phyloP scores from a whole-genome alignment of 2,113 vertebrate genomes.

The Tringa solitaria region DNA sequence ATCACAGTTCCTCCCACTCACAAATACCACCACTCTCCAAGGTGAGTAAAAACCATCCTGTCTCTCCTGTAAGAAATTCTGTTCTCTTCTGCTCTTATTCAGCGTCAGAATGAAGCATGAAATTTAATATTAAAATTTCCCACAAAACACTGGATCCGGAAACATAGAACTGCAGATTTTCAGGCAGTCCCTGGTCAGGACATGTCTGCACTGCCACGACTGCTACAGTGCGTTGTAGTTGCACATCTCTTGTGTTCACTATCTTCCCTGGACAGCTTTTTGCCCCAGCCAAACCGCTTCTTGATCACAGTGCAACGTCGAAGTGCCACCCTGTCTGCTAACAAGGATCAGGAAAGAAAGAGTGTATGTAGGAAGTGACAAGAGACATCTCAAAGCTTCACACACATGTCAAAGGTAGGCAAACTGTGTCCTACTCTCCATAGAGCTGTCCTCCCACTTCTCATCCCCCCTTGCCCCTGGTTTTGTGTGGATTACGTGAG shows the following conservation, averaged over 20 bases:
- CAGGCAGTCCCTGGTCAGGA: not conserved
- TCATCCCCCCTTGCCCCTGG: not conserved
- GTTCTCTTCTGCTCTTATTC: not conserved
- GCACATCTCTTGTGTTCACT: not conserved
- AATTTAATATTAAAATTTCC: not conserved
- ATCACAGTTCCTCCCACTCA: not conserved
- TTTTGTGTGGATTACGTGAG: not conserved
- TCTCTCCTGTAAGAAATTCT: not conserved
- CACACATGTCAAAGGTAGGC: accelerated
- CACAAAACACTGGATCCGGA: not conserved
- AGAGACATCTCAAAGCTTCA: not conserved
- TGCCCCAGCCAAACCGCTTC: not conserved
- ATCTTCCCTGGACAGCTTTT: not conserved
- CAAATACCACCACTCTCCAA: not conserved
- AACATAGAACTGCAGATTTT: not conserved
- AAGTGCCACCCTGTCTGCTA: not conserved
- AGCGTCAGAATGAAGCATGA: not conserved
- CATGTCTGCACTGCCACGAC: not conserved
- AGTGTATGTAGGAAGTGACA: not conserved
- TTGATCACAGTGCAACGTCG: not conserved
- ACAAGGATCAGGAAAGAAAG: not conserved
- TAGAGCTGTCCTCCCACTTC: not conserved
- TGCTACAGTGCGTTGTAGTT: not conserved
- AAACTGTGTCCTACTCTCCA: not conserved
- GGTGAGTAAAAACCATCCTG: not conserved